phyloP scores from a whole-genome alignment of 1,140 invertebrate species.

The Lepeophtheirus salmonis region DNA sequence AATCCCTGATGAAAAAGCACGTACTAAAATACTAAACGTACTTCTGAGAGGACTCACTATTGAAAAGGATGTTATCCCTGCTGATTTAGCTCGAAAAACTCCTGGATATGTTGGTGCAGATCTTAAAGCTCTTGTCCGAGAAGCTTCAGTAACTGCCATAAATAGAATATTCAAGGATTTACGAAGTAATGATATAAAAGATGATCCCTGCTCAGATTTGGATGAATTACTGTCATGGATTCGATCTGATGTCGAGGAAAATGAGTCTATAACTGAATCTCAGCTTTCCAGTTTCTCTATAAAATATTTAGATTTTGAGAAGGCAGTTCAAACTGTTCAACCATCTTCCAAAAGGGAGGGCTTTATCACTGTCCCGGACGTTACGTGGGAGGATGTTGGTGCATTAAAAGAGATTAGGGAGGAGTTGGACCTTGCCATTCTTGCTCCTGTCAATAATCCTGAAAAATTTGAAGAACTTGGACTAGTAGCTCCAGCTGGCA shows the following conservation, averaged over 20 bases:
- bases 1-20: conserved; percentile 65
- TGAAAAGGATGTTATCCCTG: conserved; percentile 44
- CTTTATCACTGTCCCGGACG: conserved; percentile 89
- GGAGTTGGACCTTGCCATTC: conserved; percentile 69
- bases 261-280: conserved; percentile 34
- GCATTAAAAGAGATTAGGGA: conserved; percentile 67
- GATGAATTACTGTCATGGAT: conserved; percentile 21
- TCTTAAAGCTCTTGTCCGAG: conserved; percentile 59
- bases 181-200: conserved; percentile 19
- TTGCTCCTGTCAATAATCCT: conserved; percentile 71
- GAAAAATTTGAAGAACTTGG: conserved; percentile 57
- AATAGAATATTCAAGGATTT: conserved; percentile 34
- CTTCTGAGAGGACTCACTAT: conserved; percentile 34
- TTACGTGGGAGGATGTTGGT: conserved; percentile 92
- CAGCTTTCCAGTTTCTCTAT: conserved; percentile 43
- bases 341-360: conserved; percentile 92
- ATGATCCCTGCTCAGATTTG: conserved; percentile 13
- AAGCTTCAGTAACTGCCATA: conserved; percentile 67
- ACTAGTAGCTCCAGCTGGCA: conserved; percentile 56
- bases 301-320: conserved; percentile 49
- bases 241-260: conserved; percentile 37
- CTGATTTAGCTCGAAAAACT: conserved; percentile 53
- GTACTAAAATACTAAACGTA: conserved; percentile 46
- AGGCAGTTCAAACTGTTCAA: conserved; percentile 57
- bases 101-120: conserved; percentile 96